Evolutionary conservation across 2,113 vertebrate species (phyloP), one percentile per base, ranked within the genome.

Genomic region (Phalacrocorax pelagicus): DNA sequence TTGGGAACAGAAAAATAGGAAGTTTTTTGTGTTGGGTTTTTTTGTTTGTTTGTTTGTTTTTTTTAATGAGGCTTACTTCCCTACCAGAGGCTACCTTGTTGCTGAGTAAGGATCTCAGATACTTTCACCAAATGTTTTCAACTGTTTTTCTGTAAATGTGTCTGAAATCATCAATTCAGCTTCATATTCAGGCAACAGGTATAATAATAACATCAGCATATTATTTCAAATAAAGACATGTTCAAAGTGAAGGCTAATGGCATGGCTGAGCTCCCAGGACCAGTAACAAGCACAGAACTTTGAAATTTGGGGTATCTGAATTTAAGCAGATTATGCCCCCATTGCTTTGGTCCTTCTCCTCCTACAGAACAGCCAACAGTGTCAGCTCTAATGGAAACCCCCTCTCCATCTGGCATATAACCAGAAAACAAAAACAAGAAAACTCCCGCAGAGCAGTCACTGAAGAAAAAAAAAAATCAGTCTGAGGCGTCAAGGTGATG

Each of bases 21-120:
- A 38, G 38, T 38, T 38, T 38, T 38, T 38, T 38, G 38, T 38
- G 38, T 11, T 38, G 38, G 38, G 38, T 9, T 38, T 38, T 38
- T 38, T 38, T 38, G 9, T 38, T 38, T 38, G 38, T 38, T 38
- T 38, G 38, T 38, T 38, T 38, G 38, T 29, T 30, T 54, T 18
- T 63, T 73, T 55, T 20, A 2, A 63, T 40, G 18, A 78, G 65
- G 40, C 7, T 80, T 40, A n/a, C 67, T 86, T 89, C 55, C 21
- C 70, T 69, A 6, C 18, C 40, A 24, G 19, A 74, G 36, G 46
- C 38, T 83, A 81, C 94, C 96, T 86, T 97, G 82, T 95, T 93
- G 91, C 92, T 88, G 46, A 2, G 1, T 38, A 63, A 89, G 19
- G 26, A 27, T 55, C 58, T 91, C 44, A 66, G 19, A 46, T 15